A percentile compares a stretch with the other conserved stretches of the same genome.
These are phyloP conservation scores for Oryzias celebensis DNA, from an alignment of 2,113 vertebrate species.

Conservation along the genomic window DNA sequence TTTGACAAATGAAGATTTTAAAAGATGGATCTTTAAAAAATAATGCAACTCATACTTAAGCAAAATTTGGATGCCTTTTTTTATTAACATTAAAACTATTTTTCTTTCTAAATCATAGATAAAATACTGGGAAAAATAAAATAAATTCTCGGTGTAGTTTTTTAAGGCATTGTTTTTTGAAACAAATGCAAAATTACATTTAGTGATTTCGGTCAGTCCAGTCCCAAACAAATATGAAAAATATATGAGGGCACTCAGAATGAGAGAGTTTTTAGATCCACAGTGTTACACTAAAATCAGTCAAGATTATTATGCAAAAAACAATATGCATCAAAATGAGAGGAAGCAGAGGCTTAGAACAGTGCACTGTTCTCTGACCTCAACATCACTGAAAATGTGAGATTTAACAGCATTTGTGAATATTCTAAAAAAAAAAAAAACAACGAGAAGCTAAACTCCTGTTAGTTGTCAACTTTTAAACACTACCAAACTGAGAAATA, in stretches of 20 bases:
- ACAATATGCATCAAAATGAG: neutral
- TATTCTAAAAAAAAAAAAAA: neutral
- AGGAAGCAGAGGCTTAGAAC: neutral
- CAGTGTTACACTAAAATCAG: neutral
- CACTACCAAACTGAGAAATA: no score
- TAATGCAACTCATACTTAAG: no score
- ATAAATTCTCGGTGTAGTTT: no score
- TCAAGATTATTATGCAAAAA: neutral
- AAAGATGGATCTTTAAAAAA: no score
- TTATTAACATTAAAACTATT: no score
- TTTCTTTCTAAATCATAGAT: no score
- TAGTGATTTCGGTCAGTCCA: neutral
- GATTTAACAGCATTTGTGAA: neutral
- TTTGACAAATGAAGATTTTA: neutral
- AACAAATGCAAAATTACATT: constrained; percentile 1
- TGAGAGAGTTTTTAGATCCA: neutral
- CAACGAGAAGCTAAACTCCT: no score
- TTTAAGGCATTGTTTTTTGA: constrained; percentile 1
- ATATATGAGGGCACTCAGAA: neutral
- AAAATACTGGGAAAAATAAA: no score
- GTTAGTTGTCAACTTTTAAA: no score
- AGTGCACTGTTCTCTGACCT: neutral
- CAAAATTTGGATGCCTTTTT: no score
- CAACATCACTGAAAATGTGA: neutral
- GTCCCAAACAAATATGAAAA: neutral